Percentiles rank a stretch among this genome's conserved stretches.
Evolutionary conservation across 2,113 vertebrate species (phyloP).

Genomic region (Irena cyanogastra): DNA sequence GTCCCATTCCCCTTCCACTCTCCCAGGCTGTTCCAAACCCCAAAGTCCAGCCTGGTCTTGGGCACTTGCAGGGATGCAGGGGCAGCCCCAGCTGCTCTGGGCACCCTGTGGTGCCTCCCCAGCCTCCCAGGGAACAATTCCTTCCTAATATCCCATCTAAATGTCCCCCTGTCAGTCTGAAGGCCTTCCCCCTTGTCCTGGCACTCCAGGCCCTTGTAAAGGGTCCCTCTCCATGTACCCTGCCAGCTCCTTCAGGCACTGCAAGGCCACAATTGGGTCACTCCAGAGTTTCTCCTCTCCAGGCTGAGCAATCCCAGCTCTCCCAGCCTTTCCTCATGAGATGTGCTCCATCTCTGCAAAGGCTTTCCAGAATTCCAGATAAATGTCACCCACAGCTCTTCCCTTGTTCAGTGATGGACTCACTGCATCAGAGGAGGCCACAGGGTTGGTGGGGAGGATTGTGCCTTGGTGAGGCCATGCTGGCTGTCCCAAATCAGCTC

Average conservation of each 20-base stretch:
- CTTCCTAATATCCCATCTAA: background rate
- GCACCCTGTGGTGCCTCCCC: background rate
- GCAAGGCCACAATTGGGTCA: accelerated
- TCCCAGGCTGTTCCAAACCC: background rate
- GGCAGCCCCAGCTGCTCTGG: background rate
- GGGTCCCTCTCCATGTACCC: accelerated
- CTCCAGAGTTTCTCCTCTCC: background rate
- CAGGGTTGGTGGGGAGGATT: accelerated
- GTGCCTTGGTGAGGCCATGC: accelerated
- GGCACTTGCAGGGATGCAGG: background rate
- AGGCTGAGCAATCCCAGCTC: background rate
- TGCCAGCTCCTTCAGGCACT: background rate
- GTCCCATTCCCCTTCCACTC: background rate
- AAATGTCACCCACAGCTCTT: background rate
- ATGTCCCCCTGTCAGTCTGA: background rate
- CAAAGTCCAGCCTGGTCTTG: background rate
- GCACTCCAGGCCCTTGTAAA: background rate
- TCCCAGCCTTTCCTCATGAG: background rate
- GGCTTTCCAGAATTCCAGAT: too few relatives aligned
- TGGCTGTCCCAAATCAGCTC: background rate
- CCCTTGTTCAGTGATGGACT: background rate
- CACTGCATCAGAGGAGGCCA: background rate
- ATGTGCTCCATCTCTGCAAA: background rate
- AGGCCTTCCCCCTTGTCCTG: background rate
- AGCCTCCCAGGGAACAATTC: background rate